Conservation (phyloP, 2,113 vertebrate species). For the Zosterops lateralis region DNA sequence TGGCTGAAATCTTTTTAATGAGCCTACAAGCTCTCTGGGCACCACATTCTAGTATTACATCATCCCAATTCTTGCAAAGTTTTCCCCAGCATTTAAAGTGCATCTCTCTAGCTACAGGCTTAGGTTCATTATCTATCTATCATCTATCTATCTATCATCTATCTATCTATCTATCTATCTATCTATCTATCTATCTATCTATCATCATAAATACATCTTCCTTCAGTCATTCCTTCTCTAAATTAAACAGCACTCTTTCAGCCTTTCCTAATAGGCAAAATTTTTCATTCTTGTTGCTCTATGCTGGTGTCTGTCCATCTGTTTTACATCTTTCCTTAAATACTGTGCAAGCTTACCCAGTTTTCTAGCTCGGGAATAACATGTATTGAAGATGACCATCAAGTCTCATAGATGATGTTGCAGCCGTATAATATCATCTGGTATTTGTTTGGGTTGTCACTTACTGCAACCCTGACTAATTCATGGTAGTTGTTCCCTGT, state of each 20-base stretch:
- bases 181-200: background rate
- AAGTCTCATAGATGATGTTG: background rate
- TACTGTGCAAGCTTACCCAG: background rate
- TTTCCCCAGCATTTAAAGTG: background rate
- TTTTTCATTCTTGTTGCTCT: background rate
- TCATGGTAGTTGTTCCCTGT: background rate
- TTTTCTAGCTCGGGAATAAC: background rate
- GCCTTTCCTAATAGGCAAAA: background rate
- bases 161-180: background rate
- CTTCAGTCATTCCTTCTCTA: background rate
- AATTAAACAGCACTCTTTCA: background rate
- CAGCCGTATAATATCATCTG: background rate
- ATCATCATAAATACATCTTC: background rate
- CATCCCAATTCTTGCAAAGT: background rate
- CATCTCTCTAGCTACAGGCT: background rate
- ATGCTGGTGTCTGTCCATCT: background rate
- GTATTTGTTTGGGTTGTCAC: background rate
- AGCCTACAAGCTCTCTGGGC: accelerated
- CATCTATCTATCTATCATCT: background rate
- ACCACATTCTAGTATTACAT: background rate
- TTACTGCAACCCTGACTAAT: background rate
- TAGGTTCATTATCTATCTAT: background rate
- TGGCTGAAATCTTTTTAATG: background rate
- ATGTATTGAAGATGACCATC: background rate
- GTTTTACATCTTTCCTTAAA: background rate